Percentiles rank a stretch among this genome's conserved stretches.
These are phyloP conservation scores for Autographa gamma DNA, from an alignment of 2,888 invertebrate species.

Conservation along the genomic window DNA sequence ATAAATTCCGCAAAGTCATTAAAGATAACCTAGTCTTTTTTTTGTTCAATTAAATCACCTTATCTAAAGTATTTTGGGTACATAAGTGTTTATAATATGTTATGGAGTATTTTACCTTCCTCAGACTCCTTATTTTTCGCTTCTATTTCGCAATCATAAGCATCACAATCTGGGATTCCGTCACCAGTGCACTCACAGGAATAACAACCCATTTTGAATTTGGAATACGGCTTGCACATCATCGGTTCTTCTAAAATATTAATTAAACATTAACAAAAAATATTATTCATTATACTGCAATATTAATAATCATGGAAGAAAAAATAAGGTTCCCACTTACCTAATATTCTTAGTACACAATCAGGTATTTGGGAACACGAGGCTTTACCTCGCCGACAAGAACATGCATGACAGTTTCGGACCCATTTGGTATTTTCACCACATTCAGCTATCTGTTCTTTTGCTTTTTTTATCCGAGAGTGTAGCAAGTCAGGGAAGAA, in stretches of 20 bases:
- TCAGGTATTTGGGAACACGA: slow-evolving; percentile 26
- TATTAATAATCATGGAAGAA: too few species aligned
- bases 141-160: slow-evolving; percentile 19
- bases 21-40: neutral
- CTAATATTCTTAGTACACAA: slow-evolving; percentile 26
- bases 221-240: slow-evolving; percentile 46
- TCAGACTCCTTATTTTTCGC: neutral
- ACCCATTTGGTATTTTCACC: slow-evolving; percentile 39
- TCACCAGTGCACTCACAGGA: slow-evolving; percentile 41
- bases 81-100: neutral
- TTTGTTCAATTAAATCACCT: too few species aligned
- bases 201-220: slow-evolving; percentile 42
- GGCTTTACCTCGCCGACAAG: slow-evolving; percentile 26
- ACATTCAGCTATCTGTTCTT: slow-evolving; percentile 40
- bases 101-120: neutral
- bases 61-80: too few species aligned
- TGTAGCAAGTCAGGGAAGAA: slow-evolving; percentile 7
- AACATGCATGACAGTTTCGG: slow-evolving; percentile 37
- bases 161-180: slow-evolving; percentile 37
- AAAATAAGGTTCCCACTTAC: slow-evolving; percentile 19
- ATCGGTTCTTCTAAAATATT: slow-evolving; percentile 45
- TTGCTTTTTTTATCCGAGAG: slow-evolving; percentile 17
- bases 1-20: neutral
- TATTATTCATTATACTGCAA: neutral
- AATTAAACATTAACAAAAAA: neutral